Base-by-base conservation (phyloP, 2,888 invertebrate genomes). In the Carabus problematicus region DNA sequence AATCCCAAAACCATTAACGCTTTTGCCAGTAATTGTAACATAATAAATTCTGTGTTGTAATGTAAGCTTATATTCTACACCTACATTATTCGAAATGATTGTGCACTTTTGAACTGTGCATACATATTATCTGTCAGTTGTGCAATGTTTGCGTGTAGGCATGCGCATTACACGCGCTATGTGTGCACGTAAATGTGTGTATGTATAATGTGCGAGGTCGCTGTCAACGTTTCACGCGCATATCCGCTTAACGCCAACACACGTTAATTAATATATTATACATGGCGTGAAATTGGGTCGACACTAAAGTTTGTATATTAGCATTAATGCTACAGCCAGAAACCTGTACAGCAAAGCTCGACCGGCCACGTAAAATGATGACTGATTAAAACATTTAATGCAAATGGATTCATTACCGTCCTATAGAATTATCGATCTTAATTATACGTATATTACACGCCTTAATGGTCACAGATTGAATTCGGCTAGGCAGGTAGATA, bases 201-300 rank as follows among this genome's bases (percentile, higher is more conserved):
- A 29, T 29, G 14, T 52, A 29, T 52, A 52, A 52, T 16, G 16
- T 52, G 52, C 29, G 39, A n/a, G n/a, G n/a, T n/a, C 12, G 39
- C 39, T 56, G 56, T 56, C 56, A 39, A 39, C 56, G 29, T n/a
- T 56, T 56, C 56, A 56, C 56, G 9, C 11, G 39, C n/a, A 12
- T 16, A 64, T 64, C 64, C 64, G 64, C 55, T 64, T 64, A 55
- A 39, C 64, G 11, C 29, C 9, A 52, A 64, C 64, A 58, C 66
- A 59, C 49, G 66, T 58, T 66, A 66, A 66, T 66, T 66, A 66
- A 59, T 66, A 59, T 66, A 66, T 66, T 66, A 66, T 66, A 66
- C 66, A 59, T 47, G 55, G 56, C 47, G 39, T 58, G 66, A 66
- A 66, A 66, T 66, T 66, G 66, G 66, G 66, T 66, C 66, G 66